phyloP scores from a whole-genome alignment of 2,113 vertebrate genomes.

The Syngnathoides biaculeatus region DNA sequence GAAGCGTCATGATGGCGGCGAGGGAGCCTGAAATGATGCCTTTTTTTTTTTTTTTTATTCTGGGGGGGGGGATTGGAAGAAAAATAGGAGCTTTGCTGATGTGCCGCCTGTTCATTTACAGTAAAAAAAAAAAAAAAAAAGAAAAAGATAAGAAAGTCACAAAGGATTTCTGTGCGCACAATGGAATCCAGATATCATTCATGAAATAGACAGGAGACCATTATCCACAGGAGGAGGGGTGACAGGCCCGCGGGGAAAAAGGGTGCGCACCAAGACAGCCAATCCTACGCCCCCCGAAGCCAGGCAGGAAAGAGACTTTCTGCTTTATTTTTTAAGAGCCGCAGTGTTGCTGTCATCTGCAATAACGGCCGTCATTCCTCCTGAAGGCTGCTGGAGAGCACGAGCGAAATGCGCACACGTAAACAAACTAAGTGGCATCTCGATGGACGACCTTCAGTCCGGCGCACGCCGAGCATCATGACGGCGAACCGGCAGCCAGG shows the following conservation, averaged over 20 bases:
- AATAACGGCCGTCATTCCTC: constrained; percentile 67
- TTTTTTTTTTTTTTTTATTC: constrained; percentile 30
- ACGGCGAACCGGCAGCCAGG: constrained; percentile 31
- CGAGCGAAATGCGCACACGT: constrained; percentile 46
- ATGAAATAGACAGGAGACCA: constrained; percentile 57
- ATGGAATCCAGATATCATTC: constrained; percentile 65
- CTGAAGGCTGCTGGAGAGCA: constrained; percentile 55
- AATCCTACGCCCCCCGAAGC: constrained; percentile 9
- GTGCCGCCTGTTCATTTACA: constrained; percentile 55
- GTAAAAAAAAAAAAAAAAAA: constrained; percentile 23
- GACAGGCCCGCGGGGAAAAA: constrained; percentile 45
- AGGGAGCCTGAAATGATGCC: constrained; percentile 47
- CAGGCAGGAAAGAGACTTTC: constrained; percentile 45
- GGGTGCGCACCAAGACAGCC: constrained; percentile 38
- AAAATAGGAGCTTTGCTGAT: constrained; percentile 56
- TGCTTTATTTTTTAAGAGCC: constrained; percentile 34
- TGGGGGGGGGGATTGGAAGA: constrained; percentile 31
- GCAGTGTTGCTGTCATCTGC: constrained; percentile 62
- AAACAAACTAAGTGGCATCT: constrained; percentile 10
- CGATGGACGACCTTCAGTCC: not conserved
- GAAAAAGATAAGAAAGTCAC: constrained; percentile 26
- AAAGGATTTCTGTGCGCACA: constrained; percentile 50
- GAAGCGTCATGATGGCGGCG: constrained; percentile 45
- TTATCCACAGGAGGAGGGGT: constrained; percentile 54
- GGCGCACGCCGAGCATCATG: constrained; percentile 17